These are phyloP conservation scores for Centroberyx gerrardi DNA, from an alignment of 2,797 vertebrate genomes.

Conservation along the genomic window DNA sequence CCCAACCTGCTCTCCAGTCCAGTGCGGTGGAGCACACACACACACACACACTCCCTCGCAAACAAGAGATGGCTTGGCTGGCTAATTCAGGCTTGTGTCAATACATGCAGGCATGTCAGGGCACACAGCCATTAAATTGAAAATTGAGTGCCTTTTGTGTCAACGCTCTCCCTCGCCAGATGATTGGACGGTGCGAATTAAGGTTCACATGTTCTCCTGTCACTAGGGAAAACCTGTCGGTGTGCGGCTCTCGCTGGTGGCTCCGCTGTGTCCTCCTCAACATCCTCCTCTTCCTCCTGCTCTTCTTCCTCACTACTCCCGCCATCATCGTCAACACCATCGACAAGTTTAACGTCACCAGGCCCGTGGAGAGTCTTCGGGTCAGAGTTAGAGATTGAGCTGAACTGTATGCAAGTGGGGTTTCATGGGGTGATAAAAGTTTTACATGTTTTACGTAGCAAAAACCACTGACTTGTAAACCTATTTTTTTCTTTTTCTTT, in stretches of 20 bases:
- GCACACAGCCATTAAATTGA: slow-evolving; percentile 23
- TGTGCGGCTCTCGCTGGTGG: slow-evolving; percentile 94
- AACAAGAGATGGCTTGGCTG: slow-evolving; percentile 9
- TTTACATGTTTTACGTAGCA: neutral
- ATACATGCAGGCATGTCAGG: slow-evolving; percentile 5
- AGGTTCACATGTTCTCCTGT: slow-evolving; percentile 43
- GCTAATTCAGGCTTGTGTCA: slow-evolving; percentile 54
- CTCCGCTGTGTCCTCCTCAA: slow-evolving; percentile 93
- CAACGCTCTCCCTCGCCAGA: slow-evolving; percentile 34
- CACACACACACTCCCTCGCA: neutral
- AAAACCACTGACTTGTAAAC: neutral
- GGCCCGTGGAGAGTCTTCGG: slow-evolving; percentile 93
- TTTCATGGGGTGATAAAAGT: neutral
- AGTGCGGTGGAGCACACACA: neutral
- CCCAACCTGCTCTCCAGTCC: slow-evolving; percentile 40
- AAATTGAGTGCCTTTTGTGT: slow-evolving; percentile 18
- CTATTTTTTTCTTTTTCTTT: neutral
- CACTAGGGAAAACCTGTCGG: slow-evolving; percentile 95
- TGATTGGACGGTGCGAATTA: slow-evolving; percentile 23
- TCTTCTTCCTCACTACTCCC: slow-evolving; percentile 99
- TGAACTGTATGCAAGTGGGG: neutral
- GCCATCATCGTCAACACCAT: slow-evolving; percentile 98
- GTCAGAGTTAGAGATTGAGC: slow-evolving; percentile 75
- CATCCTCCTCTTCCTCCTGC: slow-evolving; percentile 94
- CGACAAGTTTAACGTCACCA: slow-evolving; percentile 97